phyloP scores from a whole-genome alignment of 2,113 vertebrate species.

The Narcine bancroftii region DNA sequence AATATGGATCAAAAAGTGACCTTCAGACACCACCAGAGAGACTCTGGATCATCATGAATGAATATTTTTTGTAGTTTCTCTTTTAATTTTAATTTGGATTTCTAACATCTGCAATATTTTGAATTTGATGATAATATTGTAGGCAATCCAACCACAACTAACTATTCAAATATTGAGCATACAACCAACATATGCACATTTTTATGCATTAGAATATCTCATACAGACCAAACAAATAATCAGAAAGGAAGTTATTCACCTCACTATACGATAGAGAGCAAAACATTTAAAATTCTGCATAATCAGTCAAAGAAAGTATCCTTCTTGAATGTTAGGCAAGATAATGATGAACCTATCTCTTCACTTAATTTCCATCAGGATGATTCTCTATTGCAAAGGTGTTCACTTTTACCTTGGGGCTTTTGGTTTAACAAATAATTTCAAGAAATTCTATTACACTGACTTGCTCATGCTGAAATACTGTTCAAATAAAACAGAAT shows the following conservation, averaged over 20 bases:
- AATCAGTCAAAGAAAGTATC: background rate
- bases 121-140: background rate
- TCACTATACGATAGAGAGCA: no score
- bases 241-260: background rate
- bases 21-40: no score
- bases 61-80: no score
- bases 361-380: background rate
- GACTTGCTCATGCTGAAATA: background rate
- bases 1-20: no score
- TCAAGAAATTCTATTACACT: background rate
- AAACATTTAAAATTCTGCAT: background rate
- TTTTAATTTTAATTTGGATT: no score
- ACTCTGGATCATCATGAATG: no score
- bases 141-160: background rate
- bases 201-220: background rate
- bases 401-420: background rate
- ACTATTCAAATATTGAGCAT: background rate
- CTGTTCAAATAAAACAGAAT: background rate
- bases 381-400: background rate
- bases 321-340: no score
- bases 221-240: background rate
- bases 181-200: background rate
- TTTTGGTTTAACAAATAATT: background rate
- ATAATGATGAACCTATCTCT: background rate
- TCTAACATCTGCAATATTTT: no score